Evolutionary conservation across 2,797 vertebrate genomes (phyloP), one percentile per base, ranked within the genome.

Genomic region (Ctenopoma multispine): DNA sequence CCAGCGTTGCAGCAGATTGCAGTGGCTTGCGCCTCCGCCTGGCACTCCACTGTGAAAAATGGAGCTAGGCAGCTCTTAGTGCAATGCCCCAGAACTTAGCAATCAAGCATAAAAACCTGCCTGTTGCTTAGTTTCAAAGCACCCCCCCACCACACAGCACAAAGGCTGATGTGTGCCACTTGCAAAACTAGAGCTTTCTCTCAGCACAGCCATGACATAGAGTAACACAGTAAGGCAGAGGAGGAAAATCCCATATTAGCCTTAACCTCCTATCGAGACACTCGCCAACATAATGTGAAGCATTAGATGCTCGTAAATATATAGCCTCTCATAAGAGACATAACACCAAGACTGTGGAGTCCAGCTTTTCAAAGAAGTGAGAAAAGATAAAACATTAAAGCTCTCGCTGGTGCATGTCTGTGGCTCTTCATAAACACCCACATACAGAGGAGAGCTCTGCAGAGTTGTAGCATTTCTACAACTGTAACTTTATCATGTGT

Each of bases 21-120:
- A 70, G 68, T 63, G 63, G 80, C 79, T 72, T 69, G 64, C 29
- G 69, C 83, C 84, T 88, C 81, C 71, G 66, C 88, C 84, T 66
- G 72, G 67, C 82, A 82, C 87, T 88, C 73, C 64, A 76, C 82
- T 77, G 85, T 82, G 86, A 85, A 89, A 88, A 86, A 83, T 84
- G 63, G 72, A 81, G 70, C 4, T 55, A 74, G 70, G 77, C 63
- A 75, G 83, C 87, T 88, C 84, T 90, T 86, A 88, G 81, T 61
- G 83, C 80, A 86, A 87, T 83, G 75, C 69, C 77, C 80, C 67
- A 87, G 89, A 92, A 92, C 82, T 75, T 73, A 67, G 90, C 90
- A 92, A 93, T 92, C 92, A 91, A 73, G 80, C 82, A 77, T 73
- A 78, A 87, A 84, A 87, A 76, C 69, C 81, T 63, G 85, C 82